A percentile compares a stretch with the other conserved stretches of the same genome.
These are phyloP conservation scores for Pycnomerus fuliginosus DNA, from an alignment of 2,888 invertebrate genomes.

Conservation along the genomic window DNA sequence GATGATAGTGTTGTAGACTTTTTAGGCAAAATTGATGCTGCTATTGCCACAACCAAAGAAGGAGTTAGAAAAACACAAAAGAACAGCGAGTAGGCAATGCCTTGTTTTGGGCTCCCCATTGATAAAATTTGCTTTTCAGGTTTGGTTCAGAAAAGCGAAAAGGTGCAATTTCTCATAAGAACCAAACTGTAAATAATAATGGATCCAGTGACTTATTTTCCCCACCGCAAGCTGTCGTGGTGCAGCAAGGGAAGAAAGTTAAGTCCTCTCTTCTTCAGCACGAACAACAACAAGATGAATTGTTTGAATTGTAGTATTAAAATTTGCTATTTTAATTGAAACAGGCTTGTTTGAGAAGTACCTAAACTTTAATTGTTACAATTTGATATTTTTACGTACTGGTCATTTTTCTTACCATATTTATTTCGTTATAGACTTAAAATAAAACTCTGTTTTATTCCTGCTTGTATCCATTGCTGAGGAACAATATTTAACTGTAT, in stretches of 20 bases:
- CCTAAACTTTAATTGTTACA: too few relatives aligned
- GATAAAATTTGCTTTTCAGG: constrained; percentile 27
- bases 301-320: constrained; percentile 88
- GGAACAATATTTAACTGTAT: too few relatives aligned
- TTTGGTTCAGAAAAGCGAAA: constrained; percentile 43
- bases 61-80: constrained; percentile 78
- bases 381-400: too few relatives aligned
- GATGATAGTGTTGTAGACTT: constrained; percentile 80
- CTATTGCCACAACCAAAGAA: constrained; percentile 80
- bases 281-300: constrained; percentile 83
- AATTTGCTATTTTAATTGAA: background rate
- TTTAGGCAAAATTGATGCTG: constrained; percentile 79
- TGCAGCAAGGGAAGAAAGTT: constrained; percentile 78
- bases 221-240: constrained; percentile 57
- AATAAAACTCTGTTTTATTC: too few relatives aligned
- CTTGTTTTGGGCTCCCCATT: constrained; percentile 10
- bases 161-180: constrained; percentile 48
- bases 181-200: constrained; percentile 48
- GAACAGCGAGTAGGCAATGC: constrained; percentile 85
- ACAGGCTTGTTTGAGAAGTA: background rate
- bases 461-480: too few relatives aligned
- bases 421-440: too few relatives aligned
- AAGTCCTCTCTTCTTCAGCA: constrained; percentile 78
- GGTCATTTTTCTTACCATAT: too few relatives aligned
- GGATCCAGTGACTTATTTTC: constrained; percentile 36